Evolutionary conservation across 2,888 invertebrate species (phyloP), one percentile per base, ranked within the genome.

Genomic region (Drosophila nr. fundita): DNA sequence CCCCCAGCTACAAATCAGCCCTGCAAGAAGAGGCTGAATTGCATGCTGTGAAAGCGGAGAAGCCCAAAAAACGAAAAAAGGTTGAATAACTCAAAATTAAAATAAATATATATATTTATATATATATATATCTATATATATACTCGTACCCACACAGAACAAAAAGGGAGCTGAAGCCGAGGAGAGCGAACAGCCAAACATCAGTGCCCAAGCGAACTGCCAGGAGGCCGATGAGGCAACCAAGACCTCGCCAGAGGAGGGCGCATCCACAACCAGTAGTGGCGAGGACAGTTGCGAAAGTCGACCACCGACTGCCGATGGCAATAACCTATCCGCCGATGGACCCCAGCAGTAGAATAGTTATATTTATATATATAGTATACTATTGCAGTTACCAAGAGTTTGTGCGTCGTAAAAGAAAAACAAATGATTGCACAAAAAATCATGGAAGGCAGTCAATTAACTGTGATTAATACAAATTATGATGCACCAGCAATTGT

Each of bases 51-150:
- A 89, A 83, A 29, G 61, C 87, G 4, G 73, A 82, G 53, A 40
- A 94, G 94, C 91, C 95, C 94, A 90, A 95, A 89, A 94, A 94
- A 89, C 92, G 88, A 81, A 82, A 95, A 32, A 87, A 87, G 83
- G 87, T 87, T 6, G 0, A 40, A 3, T 21, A 13, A 10, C 13
- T 30, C 18, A n/a, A 18, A 27, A 27, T 38, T 29, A 1, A n/a
- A 10, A n/a, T 2, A 15, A 11, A 21, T n/a, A 24, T 4, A 36
- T 42, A n/a, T 52, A 57, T 24, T 15, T 57, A 29, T n/a, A n/a
- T n/a, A 13, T 50, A 4, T 13, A 2, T 13, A 10, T 49, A 6
- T 27, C 21, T 21, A 13, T 21, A 21, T 42, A 0, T 18, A 27
- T 2, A 45, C 6, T 36, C 29, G 10, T 40, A 21, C 21, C 2